Evolutionary conservation across 2,888 invertebrate genomes (phyloP), one percentile per base, ranked within the genome.

Genomic region (Lasioglossum marginatum): DNA sequence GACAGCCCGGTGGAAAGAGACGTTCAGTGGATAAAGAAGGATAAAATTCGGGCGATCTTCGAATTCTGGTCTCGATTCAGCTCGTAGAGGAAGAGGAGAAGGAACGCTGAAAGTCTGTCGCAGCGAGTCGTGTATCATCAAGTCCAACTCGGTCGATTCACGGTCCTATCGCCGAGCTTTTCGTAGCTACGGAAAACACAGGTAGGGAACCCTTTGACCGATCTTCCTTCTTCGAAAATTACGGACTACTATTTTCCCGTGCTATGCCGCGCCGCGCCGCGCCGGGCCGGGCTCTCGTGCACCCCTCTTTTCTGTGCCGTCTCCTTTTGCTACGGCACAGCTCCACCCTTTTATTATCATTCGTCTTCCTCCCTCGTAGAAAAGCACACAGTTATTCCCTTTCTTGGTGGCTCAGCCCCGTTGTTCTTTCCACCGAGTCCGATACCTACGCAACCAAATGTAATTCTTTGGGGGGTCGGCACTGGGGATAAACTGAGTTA

Each of bases 131-230:
- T 87, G 81, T 90, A 73, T 83, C 79, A 82, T 85, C 79, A 90
- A 89, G 83, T 81, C 83, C 87, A 12, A 75, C 77, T 81, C 74
- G 82, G 77, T 72, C 79, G 79, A 90, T 90, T 90, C 83, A 88
- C 75, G 78, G 88, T 81, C 81, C 78, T 77, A 80, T 88, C 85
- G 37, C 71, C 73, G 77, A 78, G 88, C 76, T 76, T 80, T 79
- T 85, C 85, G 76, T 77, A 85, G 71, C 79, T 72, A 68, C 71
- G 71, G 77, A 85, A 88, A 83, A 75, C 82, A 85, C 76, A 87
- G 79, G 68, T 77, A 63, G 57, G 57, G 70, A 82, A 76, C 74
- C 78, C 88, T 88, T 89, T 90, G 84, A 89, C 83, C 81, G 71
- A 34, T 71, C 73, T 83, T 87, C 79, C 84, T 86, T 71, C 90